A percentile compares a stretch with the other conserved stretches of the same genome.
phyloP scores from a whole-genome alignment of 2,888 invertebrate genomes.

The Drosophila atripex region DNA sequence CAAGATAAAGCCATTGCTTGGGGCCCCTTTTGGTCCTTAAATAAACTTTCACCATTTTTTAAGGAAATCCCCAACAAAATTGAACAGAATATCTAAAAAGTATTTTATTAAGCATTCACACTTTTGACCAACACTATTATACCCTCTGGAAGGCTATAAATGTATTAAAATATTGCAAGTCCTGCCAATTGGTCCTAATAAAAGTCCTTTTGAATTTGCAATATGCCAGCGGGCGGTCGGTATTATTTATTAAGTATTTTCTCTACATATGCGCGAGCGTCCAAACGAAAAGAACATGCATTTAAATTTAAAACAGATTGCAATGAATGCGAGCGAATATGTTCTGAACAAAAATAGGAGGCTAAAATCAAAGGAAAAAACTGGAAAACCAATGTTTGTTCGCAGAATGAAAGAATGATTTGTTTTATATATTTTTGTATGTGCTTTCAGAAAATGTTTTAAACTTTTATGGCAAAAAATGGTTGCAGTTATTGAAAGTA shows the following conservation, averaged over 20 bases:
- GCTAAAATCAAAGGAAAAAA: background rate
- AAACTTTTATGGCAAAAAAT: background rate
- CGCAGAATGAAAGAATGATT: background rate
- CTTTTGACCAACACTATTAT: conserved; percentile 2
- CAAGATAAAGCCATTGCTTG: too few relatives aligned
- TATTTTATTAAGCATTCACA: too few relatives aligned
- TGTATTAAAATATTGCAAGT: conserved; percentile 45
- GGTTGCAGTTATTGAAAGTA: background rate
- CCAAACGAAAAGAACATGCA: conserved; percentile 6
- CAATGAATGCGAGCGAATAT: conserved; percentile 5
- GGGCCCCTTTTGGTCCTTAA: too few relatives aligned
- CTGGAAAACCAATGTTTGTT: background rate
- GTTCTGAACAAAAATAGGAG: background rate
- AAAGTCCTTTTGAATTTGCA: conserved; percentile 59
- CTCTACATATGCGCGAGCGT: conserved; percentile 3
- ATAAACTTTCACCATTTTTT: too few relatives aligned
- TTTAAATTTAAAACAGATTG: conserved; percentile 37
- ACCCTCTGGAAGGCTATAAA: conserved; percentile 3
- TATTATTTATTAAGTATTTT: conserved; percentile 44
- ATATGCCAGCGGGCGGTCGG: conserved; percentile 42
- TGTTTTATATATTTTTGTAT: background rate
- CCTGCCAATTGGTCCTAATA: conserved; percentile 74
- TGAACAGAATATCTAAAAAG: too few relatives aligned
- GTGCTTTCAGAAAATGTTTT: background rate
- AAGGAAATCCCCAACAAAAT: too few relatives aligned